These are phyloP conservation scores for Nycticebus coucang DNA, from an alignment of 2,113 vertebrate genomes.

Conservation along the genomic window DNA sequence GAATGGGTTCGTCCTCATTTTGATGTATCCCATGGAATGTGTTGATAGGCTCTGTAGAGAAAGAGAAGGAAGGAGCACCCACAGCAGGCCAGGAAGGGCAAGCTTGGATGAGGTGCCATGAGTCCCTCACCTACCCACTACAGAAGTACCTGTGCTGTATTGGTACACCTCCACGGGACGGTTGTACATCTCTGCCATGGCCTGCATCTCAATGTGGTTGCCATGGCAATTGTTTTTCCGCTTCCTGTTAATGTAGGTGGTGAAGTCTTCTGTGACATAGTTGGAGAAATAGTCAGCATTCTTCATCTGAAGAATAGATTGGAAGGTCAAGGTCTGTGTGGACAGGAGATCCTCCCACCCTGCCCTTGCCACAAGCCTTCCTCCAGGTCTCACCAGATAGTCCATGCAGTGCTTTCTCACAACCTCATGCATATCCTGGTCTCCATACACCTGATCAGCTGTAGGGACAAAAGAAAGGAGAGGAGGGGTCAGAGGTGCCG, in stretches of 20 bases:
- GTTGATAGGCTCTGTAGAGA: constrained; percentile 94
- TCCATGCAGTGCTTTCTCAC: constrained; percentile 97
- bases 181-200: constrained; percentile 99
- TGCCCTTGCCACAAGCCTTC: not conserved
- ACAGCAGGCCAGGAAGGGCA: not conserved
- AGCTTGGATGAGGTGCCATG: not conserved
- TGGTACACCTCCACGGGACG: constrained; percentile 96
- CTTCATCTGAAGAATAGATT: constrained; percentile 89
- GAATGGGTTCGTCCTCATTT: constrained; percentile 96
- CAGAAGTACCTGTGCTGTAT: constrained; percentile 90
- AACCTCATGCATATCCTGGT: constrained; percentile 96
- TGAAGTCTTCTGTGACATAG: constrained; percentile 97
- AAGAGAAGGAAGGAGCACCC: constrained; percentile 51
- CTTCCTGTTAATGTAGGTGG: constrained; percentile 97
- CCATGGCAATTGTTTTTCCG: constrained; percentile 97
- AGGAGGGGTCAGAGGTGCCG: constrained; percentile 32
- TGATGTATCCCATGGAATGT: constrained; percentile 98
- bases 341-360: not conserved
- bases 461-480: constrained; percentile 60
- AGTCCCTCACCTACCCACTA: constrained; percentile 45
- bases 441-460: constrained; percentile 96
- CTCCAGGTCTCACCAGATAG: constrained; percentile 90
- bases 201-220: constrained; percentile 99
- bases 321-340: not conserved
- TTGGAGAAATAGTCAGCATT: constrained; percentile 97